Base-by-base conservation (phyloP, 2,888 invertebrate genomes). In the Trichopria drosophilae region DNA sequence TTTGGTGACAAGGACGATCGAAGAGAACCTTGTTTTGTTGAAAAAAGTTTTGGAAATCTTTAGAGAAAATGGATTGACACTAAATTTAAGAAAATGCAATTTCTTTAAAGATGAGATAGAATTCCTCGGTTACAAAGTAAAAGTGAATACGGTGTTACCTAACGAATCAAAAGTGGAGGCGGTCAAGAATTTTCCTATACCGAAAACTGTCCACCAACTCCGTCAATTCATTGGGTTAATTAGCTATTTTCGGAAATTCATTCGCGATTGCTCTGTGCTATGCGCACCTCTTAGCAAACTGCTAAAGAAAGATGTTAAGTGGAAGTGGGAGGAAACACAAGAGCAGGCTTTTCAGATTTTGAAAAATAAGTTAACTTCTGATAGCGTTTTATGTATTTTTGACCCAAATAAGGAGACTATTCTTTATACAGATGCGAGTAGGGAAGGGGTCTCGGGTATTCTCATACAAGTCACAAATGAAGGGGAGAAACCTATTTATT, bases 91-190 rank as follows among this genome's bases (percentile, higher is more conserved):
- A n/a, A 28, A 28, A 28, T 28, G 28, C 13, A 28, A 5, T 28
- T 28, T 28, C 13, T 28, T 28, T 28, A 4, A 28, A 28, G 6
- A 6, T 4, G 3, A n/a, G 28, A 13, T 28, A 4, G 13, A n/a
- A 3, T 28, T 28, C 6, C 6, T 28, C 4, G 28, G 69, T 0
- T 62, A 63, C 16, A 63, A 68, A 44, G 60, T 72, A 16, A 59
- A 58, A n/a, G 49, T 20, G 12, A n/a, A n/a, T n/a, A n/a, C n/a
- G 43, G 59, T n/a, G n/a, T n/a, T n/a, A n/a, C n/a, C n/a, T n/a
- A n/a, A n/a, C n/a, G n/a, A n/a, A n/a, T n/a, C n/a, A n/a, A n/a
- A n/a, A n/a, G n/a, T n/a, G n/a, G n/a, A n/a, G 28, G 6, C 13
- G 6, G 13, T 28, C 13, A 13, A 28, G 13, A 6, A 28, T n/a